A percentile compares a stretch with the other conserved stretches of the same genome.
phyloP scores from a whole-genome alignment of 2,113 vertebrate genomes.

The Labrus mixtus region DNA sequence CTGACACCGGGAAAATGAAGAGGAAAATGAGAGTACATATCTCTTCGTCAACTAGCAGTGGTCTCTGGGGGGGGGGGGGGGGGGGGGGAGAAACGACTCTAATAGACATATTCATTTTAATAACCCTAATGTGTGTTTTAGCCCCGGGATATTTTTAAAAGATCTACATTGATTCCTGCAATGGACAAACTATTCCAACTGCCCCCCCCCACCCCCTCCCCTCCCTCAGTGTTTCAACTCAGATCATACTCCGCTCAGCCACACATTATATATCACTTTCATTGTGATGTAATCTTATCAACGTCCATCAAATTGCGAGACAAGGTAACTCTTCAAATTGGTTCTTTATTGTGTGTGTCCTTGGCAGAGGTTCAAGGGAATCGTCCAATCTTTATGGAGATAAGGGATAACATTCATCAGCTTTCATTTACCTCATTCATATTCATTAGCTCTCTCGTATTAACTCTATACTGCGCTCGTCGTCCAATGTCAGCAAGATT shows the following conservation, averaged over 20 bases:
- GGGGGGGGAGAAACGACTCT: constrained; percentile 23
- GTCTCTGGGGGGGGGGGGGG: too few species aligned
- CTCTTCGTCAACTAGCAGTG: constrained; percentile 48
- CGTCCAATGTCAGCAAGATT: constrained; percentile 71
- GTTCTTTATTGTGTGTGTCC: constrained; percentile 75
- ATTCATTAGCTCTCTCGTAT: constrained; percentile 72
- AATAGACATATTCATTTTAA: constrained; percentile 75
- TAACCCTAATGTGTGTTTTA: constrained; percentile 63
- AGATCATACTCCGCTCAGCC: constrained; percentile 28
- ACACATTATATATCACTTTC: constrained; percentile 47
- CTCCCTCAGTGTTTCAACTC: constrained; percentile 21
- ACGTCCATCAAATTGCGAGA: constrained; percentile 70
- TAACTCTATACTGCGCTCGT: constrained; percentile 52
- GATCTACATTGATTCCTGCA: constrained; percentile 48
- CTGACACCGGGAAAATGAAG: constrained; percentile 73
- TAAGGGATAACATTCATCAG: constrained; percentile 81
- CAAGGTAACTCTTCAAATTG: constrained; percentile 65
- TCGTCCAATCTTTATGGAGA: constrained; percentile 80
- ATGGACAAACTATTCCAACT: constrained; percentile 39
- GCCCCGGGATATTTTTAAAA: constrained; percentile 63
- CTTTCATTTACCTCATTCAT: constrained; percentile 81
- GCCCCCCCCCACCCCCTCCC: constrained; percentile 16
- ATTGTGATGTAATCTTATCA: constrained; percentile 72
- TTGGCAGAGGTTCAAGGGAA: constrained; percentile 80
- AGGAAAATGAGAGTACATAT: constrained; percentile 70